phyloP scores from a whole-genome alignment of 2,797 vertebrate genomes.

The Sebastolobus altivelis region DNA sequence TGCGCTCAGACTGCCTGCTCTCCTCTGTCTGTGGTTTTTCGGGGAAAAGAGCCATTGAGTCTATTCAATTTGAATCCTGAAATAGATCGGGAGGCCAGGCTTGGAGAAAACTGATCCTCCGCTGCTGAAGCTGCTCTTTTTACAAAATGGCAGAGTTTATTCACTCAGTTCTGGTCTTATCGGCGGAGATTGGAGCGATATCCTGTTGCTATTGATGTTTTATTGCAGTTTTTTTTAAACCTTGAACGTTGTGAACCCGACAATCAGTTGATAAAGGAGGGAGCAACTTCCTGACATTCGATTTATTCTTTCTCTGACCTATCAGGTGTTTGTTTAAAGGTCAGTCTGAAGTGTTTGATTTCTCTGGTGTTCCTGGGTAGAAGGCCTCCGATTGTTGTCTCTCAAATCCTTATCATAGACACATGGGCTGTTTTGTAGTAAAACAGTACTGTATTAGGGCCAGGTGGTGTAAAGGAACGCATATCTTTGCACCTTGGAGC shows the following conservation, averaged over 20 bases:
- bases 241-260: not conserved
- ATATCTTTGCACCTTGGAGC: constrained; percentile 14
- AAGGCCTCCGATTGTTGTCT: constrained; percentile 17
- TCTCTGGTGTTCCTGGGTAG: not conserved
- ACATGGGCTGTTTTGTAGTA: constrained; percentile 8
- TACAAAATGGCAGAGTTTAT: constrained; percentile 38
- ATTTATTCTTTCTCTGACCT: constrained; percentile 29
- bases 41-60: constrained; percentile 68
- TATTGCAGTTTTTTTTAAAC: constrained; percentile 1
- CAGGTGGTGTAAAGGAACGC: not conserved
- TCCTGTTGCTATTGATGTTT: constrained; percentile 19
- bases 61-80: constrained; percentile 70
- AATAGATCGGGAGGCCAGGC: constrained; percentile 69
- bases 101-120: constrained; percentile 45
- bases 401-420: constrained; percentile 14
- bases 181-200: not conserved
- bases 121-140: constrained; percentile 36
- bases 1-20: constrained; percentile 51
- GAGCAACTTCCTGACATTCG: constrained; percentile 1
- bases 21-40: constrained; percentile 78
- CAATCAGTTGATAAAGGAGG: constrained; percentile 15
- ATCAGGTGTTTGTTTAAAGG: constrained; percentile 33
- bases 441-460: not conserved
- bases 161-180: constrained; percentile 30
- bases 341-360: constrained; percentile 20